These are phyloP conservation scores for Elachura formosa DNA, from an alignment of 2,113 vertebrate genomes.

Conservation along the genomic window DNA sequence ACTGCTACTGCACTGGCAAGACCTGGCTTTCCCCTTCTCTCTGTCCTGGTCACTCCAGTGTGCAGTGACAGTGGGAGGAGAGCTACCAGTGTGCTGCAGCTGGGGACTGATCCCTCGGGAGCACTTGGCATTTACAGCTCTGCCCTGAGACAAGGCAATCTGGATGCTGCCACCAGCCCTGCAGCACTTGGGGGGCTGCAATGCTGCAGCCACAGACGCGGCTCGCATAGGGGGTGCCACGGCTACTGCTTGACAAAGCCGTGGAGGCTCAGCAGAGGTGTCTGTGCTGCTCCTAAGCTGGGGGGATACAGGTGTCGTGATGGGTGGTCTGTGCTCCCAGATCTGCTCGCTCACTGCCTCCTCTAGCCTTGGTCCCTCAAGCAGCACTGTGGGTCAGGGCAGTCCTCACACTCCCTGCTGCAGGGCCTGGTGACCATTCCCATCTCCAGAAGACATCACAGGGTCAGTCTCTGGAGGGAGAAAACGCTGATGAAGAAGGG, in stretches of 20 bases:
- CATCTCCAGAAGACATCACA: neutral
- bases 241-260: neutral
- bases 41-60: neutral
- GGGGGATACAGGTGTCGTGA: rapidly evolving
- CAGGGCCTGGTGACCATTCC: neutral
- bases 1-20: neutral
- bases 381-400: neutral
- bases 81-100: neutral
- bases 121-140: neutral
- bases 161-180: neutral
- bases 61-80: neutral
- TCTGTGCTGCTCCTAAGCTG: neutral
- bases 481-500: neutral
- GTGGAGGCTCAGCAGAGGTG: neutral
- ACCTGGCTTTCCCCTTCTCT: neutral
- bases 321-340: neutral
- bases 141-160: neutral
- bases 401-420: neutral
- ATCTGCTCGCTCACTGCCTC: neutral
- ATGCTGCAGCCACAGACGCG: neutral
- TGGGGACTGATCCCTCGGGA: neutral
- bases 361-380: neutral
- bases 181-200: neutral
- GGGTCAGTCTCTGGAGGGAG: neutral
- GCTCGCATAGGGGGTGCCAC: rapidly evolving